A percentile compares a stretch with the other conserved stretches of the same genome.
Conservation (phyloP, 2,797 vertebrate species). For the Capromys pilorides region DNA sequence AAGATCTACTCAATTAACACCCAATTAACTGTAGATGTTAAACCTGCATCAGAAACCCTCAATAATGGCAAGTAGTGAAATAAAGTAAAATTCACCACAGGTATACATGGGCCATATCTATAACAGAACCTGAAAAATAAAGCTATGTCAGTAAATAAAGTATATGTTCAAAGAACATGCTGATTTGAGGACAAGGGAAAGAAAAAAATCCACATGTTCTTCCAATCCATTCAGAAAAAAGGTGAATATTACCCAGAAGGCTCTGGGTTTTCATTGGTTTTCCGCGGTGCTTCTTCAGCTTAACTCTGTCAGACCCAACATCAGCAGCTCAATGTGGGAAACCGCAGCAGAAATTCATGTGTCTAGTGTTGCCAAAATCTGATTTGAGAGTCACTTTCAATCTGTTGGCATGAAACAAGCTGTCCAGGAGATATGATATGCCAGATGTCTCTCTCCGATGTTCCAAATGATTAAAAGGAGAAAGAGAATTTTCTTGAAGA, state of each 20-base stretch:
- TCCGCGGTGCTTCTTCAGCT: neutral
- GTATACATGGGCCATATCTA: neutral
- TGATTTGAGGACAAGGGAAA: constrained; percentile 27
- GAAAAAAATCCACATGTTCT: neutral
- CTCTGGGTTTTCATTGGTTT: neutral
- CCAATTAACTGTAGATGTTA: constrained; percentile 35
- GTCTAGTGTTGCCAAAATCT: neutral
- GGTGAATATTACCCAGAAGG: neutral
- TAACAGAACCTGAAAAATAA: constrained; percentile 17
- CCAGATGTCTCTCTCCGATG: too few species aligned
- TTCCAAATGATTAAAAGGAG: neutral
- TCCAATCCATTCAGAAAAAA: neutral
- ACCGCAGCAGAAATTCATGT: too few species aligned
- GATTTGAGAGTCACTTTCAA: neutral
- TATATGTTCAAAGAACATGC: neutral
- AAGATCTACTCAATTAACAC: neutral
- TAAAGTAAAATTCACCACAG: neutral
- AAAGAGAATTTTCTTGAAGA: neutral
- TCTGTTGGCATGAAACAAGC: neutral
- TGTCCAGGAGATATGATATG: neutral
- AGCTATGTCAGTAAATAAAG: neutral
- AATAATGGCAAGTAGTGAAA: neutral
- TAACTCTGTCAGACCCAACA: neutral
- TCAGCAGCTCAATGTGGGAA: too few species aligned
- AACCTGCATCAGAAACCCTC: neutral